A percentile compares a stretch with the other conserved stretches of the same genome.
These are phyloP conservation scores for Colistium nudipinnis DNA, from an alignment of 2,113 vertebrate species.

Conservation along the genomic window DNA sequence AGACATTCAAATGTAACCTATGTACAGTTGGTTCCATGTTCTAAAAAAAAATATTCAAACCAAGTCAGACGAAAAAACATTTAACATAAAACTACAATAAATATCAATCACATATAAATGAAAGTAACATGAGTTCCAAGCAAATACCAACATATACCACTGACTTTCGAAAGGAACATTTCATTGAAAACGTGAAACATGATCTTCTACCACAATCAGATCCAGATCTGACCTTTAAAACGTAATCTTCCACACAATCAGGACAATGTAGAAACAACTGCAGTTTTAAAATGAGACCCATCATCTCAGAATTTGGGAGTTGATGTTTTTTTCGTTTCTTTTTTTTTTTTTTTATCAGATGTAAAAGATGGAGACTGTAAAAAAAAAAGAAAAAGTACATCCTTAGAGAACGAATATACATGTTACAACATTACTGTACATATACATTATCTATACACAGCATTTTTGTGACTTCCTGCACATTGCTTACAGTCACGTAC, in stretches of 20 bases:
- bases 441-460: conserved; percentile 87
- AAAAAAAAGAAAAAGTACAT: conserved; percentile 71
- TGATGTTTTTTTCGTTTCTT: too few relatives aligned
- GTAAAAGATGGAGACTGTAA: conserved; percentile 77
- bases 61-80: too few relatives aligned
- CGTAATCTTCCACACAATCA: background rate
- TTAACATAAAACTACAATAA: too few relatives aligned
- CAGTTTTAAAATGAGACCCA: background rate
- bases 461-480: conserved; percentile 54
- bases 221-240: background rate
- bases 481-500: conserved; percentile 73
- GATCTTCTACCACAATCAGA: background rate
- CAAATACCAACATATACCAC: background rate
- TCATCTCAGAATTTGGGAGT: conserved; percentile 16
- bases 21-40: too few relatives aligned
- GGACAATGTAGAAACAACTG: background rate
- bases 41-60: too few relatives aligned
- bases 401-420: conserved; percentile 73
- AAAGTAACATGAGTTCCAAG: background rate
- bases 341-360: conserved; percentile 78
- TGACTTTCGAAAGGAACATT: background rate
- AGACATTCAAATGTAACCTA: too few relatives aligned
- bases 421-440: conserved; percentile 80
- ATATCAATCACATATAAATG: too few relatives aligned
- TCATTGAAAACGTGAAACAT: background rate